A percentile compares a stretch with the other conserved stretches of the same genome.
Conservation (phyloP, 2,888 invertebrate species). For the Leptinotarsa peninsularis region DNA sequence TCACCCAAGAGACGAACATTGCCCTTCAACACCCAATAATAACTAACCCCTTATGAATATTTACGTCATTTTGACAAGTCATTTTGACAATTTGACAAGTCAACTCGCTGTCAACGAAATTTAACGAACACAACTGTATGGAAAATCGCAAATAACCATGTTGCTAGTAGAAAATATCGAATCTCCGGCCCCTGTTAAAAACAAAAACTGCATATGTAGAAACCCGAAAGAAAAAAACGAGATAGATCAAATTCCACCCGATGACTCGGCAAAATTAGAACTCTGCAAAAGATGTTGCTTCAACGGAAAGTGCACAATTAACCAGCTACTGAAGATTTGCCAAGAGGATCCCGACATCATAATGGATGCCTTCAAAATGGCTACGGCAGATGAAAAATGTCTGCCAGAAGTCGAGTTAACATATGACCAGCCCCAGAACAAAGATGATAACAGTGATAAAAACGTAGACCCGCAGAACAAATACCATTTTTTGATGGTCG, state of each 20-base stretch:
- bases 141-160: background rate
- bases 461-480: constrained; percentile 6
- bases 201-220: constrained; percentile 5
- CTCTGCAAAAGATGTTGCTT: constrained; percentile 4
- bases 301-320: constrained; percentile 24
- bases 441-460: background rate
- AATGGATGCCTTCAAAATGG: constrained; percentile 26
- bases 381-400: constrained; percentile 21
- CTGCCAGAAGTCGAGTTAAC: constrained; percentile 23
- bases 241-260: background rate
- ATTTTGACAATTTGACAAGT: background rate
- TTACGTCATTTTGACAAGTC: background rate
- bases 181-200: background rate
- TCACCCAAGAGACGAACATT: too few species aligned
- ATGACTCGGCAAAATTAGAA: background rate
- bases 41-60: background rate
- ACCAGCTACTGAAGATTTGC: constrained; percentile 22
- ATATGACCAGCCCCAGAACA: background rate
- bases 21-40: background rate
- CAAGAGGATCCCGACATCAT: constrained; percentile 33
- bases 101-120: background rate
- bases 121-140: background rate
- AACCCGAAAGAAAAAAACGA: background rate
- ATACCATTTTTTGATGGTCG: constrained; percentile 31
- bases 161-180: constrained; percentile 8